Evolutionary conservation across 2,888 invertebrate genomes (phyloP), one percentile per base, ranked within the genome.

Genomic region (Cryptophagus acutangulus): DNA sequence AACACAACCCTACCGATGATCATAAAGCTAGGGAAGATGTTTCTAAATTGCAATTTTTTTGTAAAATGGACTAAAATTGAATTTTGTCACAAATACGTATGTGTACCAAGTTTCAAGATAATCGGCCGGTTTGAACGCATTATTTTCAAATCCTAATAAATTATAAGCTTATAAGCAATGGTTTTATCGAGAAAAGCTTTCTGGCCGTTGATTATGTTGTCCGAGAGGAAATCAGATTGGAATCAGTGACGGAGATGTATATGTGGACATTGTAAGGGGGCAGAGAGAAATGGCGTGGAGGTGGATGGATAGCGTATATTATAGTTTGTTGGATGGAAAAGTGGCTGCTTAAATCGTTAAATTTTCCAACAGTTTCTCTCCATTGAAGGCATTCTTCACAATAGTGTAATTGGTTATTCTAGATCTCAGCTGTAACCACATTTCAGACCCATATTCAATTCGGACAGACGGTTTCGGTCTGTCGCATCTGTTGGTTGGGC

Each of bases 221-320:
- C 44, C 36, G n/a, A n/a, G n/a, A 18, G 40, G 14, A 34, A 45
- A 48, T 48, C 48, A 42, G 48, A 48, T 48, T 48, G 45, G 43
- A 40, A 40, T 14, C 41, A 17, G 41, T 38, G 48, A 48, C 42
- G 41, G 39, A 45, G 48, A 48, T 45, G 48, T 45, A 48, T 48
- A 48, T 45, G 45, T 45, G 48, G 40, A 48, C 48, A 45, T 47
- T 47, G 47, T 33, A n/a, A 17, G 26, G 12, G 26, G 4, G 33
- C 29, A 20, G 20, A 26, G 40, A 40, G 35, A 31, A 36, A 36
- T 35, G 20, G 40, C 31, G 35, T n/a, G n/a, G n/a, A n/a, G n/a
- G n/a, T n/a, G n/a, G n/a, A n/a, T n/a, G n/a, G n/a, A n/a, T n/a
- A n/a, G n/a, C n/a, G n/a, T n/a, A n/a, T n/a, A n/a, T n/a, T n/a